Evolutionary conservation across 2,888 invertebrate genomes (phyloP).

Genomic region (Drosophila mulleri): DNA sequence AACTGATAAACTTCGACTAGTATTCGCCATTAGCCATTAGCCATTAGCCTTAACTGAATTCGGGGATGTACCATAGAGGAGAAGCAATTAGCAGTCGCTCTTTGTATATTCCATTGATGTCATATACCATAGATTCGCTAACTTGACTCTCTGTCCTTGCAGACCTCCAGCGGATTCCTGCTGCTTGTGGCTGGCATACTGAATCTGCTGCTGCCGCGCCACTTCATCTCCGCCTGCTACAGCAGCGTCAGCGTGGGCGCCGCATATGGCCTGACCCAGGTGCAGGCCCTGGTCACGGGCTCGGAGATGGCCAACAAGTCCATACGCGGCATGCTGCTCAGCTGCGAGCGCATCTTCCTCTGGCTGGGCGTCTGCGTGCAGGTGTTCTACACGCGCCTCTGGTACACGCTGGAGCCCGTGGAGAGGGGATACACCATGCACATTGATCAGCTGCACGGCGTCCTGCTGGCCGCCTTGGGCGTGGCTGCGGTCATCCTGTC

Average conservation of each 20-base stretch:
- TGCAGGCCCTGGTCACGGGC: slow-evolving; percentile 80
- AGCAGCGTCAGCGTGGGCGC: slow-evolving; percentile 80
- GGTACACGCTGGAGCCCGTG: slow-evolving; percentile 69
- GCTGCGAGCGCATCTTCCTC: slow-evolving; percentile 80
- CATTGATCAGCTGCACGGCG: slow-evolving; percentile 82
- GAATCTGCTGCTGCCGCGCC: slow-evolving; percentile 63
- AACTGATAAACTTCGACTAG: slow-evolving; percentile 60
- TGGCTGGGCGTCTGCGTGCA: slow-evolving; percentile 83
- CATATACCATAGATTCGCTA: not conserved
- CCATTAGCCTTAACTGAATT: not conserved
- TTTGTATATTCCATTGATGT: not conserved
- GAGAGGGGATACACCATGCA: slow-evolving; percentile 67
- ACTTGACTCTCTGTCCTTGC: slow-evolving; percentile 2
- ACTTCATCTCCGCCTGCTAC: slow-evolving; percentile 62
- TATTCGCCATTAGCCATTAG: slow-evolving; percentile 56
- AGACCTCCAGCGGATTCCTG: slow-evolving; percentile 80
- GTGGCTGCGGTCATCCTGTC: slow-evolving; percentile 70
- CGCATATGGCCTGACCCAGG: slow-evolving; percentile 81
- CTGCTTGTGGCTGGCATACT: slow-evolving; percentile 77
- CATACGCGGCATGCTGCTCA: slow-evolving; percentile 79
- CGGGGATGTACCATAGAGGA: slow-evolving; percentile 6
- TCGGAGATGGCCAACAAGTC: slow-evolving; percentile 79
- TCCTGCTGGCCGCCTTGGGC: slow-evolving; percentile 71
- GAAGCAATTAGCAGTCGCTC: not conserved
- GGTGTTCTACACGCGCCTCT: slow-evolving; percentile 74